A percentile compares a stretch with the other conserved stretches of the same genome.
Evolutionary conservation across 1,140 invertebrate species (phyloP).

Genomic region (Apis dorsata): DNA sequence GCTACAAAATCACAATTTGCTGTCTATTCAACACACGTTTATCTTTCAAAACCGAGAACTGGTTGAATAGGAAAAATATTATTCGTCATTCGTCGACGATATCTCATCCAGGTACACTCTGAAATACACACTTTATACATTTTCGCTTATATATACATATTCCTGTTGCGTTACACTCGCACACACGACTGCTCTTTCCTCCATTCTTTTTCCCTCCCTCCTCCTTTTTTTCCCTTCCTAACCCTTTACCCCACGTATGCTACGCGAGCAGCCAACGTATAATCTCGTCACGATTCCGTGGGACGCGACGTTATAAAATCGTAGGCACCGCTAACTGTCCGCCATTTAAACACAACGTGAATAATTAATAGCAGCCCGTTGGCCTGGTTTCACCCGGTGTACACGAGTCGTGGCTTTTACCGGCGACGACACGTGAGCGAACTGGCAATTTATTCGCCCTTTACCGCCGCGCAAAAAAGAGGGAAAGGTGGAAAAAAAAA

Average conservation of each 20-base stretch:
- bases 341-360: slow-evolving; percentile 61
- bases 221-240: not conserved
- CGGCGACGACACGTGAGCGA: slow-evolving; percentile 70
- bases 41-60: no score
- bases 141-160: no score
- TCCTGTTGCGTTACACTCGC: not conserved
- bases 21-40: not conserved
- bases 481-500: no score
- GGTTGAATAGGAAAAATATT: not conserved
- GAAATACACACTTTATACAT: not conserved
- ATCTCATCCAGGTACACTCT: not conserved
- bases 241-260: slow-evolving; percentile 8
- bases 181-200: not conserved
- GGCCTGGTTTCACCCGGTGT: slow-evolving; percentile 48
- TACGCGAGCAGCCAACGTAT: slow-evolving; percentile 32
- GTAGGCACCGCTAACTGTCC: slow-evolving; percentile 48
- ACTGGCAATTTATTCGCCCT: slow-evolving; percentile 69
- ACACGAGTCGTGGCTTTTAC: slow-evolving; percentile 60
- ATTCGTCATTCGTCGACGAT: not conserved
- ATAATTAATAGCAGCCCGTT: slow-evolving; percentile 64
- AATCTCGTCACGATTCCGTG: slow-evolving; percentile 57
- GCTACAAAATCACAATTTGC: not conserved
- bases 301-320: slow-evolving; percentile 60
- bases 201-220: not conserved
- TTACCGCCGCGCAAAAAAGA: slow-evolving; percentile 42